These are phyloP conservation scores for Ispidina lecontei DNA, from an alignment of 2,797 vertebrate genomes.

Conservation along the genomic window DNA sequence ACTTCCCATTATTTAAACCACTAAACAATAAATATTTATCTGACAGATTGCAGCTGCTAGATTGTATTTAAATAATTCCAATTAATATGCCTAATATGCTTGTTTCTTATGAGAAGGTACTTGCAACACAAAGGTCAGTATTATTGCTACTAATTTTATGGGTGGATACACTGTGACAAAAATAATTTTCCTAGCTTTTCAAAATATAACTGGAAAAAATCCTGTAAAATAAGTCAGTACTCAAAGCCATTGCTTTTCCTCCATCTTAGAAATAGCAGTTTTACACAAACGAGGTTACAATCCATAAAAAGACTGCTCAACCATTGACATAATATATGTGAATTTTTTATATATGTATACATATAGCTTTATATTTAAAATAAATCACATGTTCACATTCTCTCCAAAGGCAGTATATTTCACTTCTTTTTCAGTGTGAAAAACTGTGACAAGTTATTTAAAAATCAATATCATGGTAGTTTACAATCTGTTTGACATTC, in stretches of 20 bases:
- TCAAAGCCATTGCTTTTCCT: not conserved
- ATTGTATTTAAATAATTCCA: not conserved
- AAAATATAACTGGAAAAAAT: not conserved
- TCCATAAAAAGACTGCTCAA: not conserved
- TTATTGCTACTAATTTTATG: not conserved
- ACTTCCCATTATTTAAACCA: not conserved
- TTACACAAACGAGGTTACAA: not conserved
- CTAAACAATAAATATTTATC: conserved; percentile 20
- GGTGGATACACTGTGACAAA: not conserved
- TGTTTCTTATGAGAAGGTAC: not conserved
- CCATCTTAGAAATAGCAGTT: not conserved
- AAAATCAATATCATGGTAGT: not conserved
- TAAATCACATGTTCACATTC: not conserved
- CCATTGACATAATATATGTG: not conserved
- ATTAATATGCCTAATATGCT: not conserved
- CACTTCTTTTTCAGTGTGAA: not conserved
- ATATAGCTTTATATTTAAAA: not conserved
- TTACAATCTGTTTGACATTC: not conserved
- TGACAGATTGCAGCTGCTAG: not conserved
- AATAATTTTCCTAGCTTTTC: not conserved
- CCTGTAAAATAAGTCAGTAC: not conserved
- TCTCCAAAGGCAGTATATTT: not conserved
- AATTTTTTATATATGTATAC: not conserved
- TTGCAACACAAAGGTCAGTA: not conserved
- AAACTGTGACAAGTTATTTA: not conserved